A percentile compares a stretch with the other conserved stretches of the same genome.
These are phyloP conservation scores for Actinernus sp. DNA, from an alignment of 92 coral and sea anemone genomes.

Conservation along the genomic window DNA sequence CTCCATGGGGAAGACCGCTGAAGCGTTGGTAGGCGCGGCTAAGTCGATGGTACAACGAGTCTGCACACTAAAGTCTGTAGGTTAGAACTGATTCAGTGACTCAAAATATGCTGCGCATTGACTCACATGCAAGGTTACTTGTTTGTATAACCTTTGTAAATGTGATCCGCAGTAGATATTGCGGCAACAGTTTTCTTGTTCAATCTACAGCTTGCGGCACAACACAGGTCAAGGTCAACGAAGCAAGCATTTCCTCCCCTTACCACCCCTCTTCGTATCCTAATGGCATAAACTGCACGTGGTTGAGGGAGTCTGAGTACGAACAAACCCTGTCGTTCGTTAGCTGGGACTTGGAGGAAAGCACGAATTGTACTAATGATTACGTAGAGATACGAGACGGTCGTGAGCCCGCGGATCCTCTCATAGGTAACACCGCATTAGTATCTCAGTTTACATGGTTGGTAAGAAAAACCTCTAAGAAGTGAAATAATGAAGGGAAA, in stretches of 20 bases:
- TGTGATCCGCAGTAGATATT: too few species aligned
- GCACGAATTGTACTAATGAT: constrained; percentile 14
- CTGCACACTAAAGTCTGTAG: constrained; percentile 5
- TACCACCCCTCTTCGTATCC: constrained; percentile 37
- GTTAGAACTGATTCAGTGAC: too few species aligned
- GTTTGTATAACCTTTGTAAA: too few species aligned
- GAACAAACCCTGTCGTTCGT: constrained; percentile 2
- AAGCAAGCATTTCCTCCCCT: constrained; percentile 3
- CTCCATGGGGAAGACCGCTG: constrained; percentile 62
- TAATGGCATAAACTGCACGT: constrained; percentile 19
- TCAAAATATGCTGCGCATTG: too few species aligned
- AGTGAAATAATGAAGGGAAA: too few species aligned
- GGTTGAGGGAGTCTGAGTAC: constrained; percentile 6
- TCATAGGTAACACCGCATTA: not conserved
- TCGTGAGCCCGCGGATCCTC: not conserved
- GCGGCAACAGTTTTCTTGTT: too few species aligned
- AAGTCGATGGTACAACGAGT: constrained; percentile 13
- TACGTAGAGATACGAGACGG: constrained; percentile 19
- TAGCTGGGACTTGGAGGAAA: constrained; percentile 9
- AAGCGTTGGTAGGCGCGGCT: constrained; percentile 32
- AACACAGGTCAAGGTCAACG: too few species aligned
- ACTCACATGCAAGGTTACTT: too few species aligned
- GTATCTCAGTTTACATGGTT: too few species aligned
- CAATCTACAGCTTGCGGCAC: too few species aligned
- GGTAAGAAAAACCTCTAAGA: too few species aligned